These are phyloP conservation scores for Turnix velox DNA, from an alignment of 2,113 vertebrate species.

Conservation along the genomic window DNA sequence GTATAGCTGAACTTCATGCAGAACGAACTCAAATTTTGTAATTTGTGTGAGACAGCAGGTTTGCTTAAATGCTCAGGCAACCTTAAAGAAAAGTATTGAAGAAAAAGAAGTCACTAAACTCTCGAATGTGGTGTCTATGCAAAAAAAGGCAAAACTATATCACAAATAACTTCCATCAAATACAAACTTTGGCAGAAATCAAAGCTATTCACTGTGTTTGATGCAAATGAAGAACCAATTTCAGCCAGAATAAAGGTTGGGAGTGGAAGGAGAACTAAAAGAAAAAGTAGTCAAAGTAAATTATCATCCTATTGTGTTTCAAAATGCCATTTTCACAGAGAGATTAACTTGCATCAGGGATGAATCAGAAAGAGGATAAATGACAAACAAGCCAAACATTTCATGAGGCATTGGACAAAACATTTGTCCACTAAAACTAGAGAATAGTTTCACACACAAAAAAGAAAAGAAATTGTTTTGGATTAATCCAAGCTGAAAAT, in stretches of 20 bases:
- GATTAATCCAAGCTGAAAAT: neutral
- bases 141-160: neutral
- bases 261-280: neutral
- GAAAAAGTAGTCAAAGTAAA: neutral
- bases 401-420: neutral
- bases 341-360: neutral
- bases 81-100: neutral
- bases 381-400: neutral
- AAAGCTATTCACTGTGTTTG: neutral
- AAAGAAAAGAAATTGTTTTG: neutral
- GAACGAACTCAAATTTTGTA: neutral
- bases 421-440: neutral
- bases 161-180: neutral
- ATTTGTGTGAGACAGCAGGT: neutral
- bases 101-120: neutral
- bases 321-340: neutral
- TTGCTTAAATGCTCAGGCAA: neutral
- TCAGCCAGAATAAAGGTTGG: neutral
- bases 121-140: accelerated
- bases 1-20: neutral
- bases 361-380: neutral
- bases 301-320: neutral
- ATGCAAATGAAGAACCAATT: neutral
- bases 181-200: neutral
- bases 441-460: neutral